These are phyloP conservation scores for Troides aeacus DNA, from an alignment of 2,888 invertebrate species.

Conservation along the genomic window DNA sequence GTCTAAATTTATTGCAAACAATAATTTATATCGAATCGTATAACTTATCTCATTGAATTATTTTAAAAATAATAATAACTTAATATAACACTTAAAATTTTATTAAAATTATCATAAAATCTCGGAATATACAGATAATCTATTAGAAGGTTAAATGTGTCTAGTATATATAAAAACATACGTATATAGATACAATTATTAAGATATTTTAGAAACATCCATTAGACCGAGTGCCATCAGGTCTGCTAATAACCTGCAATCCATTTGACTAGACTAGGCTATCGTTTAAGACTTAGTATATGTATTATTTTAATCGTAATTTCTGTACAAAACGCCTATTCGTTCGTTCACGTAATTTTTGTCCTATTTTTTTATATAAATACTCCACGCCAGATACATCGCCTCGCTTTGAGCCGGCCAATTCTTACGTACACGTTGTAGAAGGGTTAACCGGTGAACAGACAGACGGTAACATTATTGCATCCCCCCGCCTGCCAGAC, in stretches of 20 bases:
- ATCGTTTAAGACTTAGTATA: conserved; percentile 60
- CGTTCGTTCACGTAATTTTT: conserved; percentile 66
- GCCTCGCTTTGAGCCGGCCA: conserved; percentile 64
- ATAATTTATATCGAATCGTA: neutral
- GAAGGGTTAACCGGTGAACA: conserved; percentile 67
- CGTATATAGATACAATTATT: conserved; percentile 4
- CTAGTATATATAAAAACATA: neutral
- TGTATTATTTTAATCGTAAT: conserved; percentile 53
- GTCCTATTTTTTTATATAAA: conserved; percentile 56
- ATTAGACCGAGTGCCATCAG: conserved; percentile 53
- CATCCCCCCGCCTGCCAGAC: conserved; percentile 73
- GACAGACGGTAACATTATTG: conserved; percentile 53
- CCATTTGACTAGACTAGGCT: conserved; percentile 64
- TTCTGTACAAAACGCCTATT: conserved; percentile 77
- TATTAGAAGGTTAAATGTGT: neutral
- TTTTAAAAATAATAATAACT: conserved; percentile 15
- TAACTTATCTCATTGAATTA: neutral
- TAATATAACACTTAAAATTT: neutral
- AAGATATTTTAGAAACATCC: conserved; percentile 9
- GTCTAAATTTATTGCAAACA: neutral
- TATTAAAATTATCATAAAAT: neutral
- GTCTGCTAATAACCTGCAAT: conserved; percentile 46
- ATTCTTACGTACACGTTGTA: conserved; percentile 70
- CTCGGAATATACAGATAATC: neutral
- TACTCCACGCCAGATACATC: conserved; percentile 35